Base-by-base conservation (phyloP, 2,797 vertebrate species). In the Dromococcyx pavoninus region DNA sequence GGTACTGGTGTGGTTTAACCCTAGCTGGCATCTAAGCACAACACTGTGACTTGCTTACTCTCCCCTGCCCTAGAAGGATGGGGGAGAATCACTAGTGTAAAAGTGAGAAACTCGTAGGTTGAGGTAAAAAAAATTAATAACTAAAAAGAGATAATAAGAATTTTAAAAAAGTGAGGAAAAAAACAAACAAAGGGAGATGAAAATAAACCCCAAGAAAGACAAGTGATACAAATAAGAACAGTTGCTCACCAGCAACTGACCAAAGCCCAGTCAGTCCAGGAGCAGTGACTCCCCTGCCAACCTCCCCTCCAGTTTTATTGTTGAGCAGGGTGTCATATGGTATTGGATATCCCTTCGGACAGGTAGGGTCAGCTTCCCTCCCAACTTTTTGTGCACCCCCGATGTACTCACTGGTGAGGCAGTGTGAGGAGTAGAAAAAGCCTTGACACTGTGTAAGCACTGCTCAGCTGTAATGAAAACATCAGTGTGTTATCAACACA, bases 1-100 rank as follows among this genome's bases (percentile, higher is more conserved):
- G 24, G 5, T 33, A 19, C n/a, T 65, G 25, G 74, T 4, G 4
- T 28, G 11, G 13, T 86, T 78, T 74, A 71, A 43, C 33, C 21
- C 6, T 18, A 7, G 27, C 41, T 53, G 37, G 35, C 35, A 39
- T 23, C 41, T 37, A 32, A 46, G 24, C 27, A n/a, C 13, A 10
- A n/a, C 9, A 35, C 23, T 73, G 13, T 17, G 0, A 0, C 15
- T 81, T 3, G 4, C 44, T 51, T 46, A 60, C 13, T 70, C 1
- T 32, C 27, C 25, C 50, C 11, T 0, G 2, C 13, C 10, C 11
- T 4, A 0, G 9, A 28, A 16, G 37, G 28, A 35, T 50, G 2
- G 22, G 19, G 21, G 5, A 80, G 28, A 64, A 64, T 11, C 1
- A 0, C 17, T 67, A 43, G 12, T 11, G 18, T 62, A 18, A 39